phyloP scores from a whole-genome alignment of 1,140 invertebrate species.

The Medauroidea extradentata region DNA sequence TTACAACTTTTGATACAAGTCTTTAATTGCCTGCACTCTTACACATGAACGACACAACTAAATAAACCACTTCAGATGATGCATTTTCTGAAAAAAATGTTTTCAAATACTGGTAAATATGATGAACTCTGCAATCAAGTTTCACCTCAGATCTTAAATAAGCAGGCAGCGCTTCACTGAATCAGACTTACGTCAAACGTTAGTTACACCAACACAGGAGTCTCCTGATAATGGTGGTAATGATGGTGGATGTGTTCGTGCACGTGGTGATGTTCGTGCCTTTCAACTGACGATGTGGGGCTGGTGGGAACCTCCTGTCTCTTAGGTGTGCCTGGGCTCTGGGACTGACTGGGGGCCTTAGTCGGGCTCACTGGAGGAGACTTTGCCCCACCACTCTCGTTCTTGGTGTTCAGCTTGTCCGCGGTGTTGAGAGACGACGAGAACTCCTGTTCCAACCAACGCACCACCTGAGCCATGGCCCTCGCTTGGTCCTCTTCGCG shows the following conservation, averaged over 20 bases:
- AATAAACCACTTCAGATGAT: no score
- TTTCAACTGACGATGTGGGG: conserved; percentile 35
- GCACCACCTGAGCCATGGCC: conserved; percentile 62
- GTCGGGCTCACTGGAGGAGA: background rate
- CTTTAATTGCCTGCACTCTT: no score
- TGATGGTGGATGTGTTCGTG: conserved; percentile 82
- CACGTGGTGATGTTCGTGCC: conserved; percentile 61
- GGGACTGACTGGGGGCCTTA: conserved; percentile 8
- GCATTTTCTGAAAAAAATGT: no score
- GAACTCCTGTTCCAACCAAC: conserved; percentile 54
- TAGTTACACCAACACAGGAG: conserved; percentile 3
- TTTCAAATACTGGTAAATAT: no score
- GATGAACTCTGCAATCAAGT: no score
- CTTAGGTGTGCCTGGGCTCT: conserved; percentile 31
- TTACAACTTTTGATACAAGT: no score
- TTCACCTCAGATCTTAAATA: no score
- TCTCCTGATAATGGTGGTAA: conserved; percentile 68
- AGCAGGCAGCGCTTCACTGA: no score
- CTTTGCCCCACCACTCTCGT: background rate
- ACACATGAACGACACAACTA: no score
- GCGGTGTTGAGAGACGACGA: conserved; percentile 27
- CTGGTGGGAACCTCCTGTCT: conserved; percentile 23
- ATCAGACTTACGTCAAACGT: no score
- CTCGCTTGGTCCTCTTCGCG: conserved; percentile 62
- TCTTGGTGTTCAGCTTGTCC: conserved; percentile 6